A percentile compares a stretch with the other conserved stretches of the same genome.
phyloP scores from a whole-genome alignment of 2,113 vertebrate species.

The Antidorcas marsupialis region DNA sequence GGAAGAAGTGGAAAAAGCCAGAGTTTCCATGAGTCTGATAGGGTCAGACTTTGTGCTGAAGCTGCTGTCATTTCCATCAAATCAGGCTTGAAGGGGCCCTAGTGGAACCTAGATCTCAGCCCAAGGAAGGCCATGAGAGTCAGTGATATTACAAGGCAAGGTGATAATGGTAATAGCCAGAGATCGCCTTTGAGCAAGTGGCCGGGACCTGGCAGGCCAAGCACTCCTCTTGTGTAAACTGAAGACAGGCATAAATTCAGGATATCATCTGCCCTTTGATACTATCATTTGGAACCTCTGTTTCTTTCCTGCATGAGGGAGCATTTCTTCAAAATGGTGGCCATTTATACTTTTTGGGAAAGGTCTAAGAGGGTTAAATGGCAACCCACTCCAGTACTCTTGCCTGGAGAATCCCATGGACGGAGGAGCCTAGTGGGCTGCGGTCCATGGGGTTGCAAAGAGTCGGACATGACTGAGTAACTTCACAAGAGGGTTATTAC shows the following conservation, averaged over 20 bases:
- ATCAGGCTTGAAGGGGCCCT: neutral
- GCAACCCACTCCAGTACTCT: no score
- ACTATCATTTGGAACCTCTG: neutral
- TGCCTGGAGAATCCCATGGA: no score
- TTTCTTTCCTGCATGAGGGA: neutral
- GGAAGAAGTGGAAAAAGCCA: neutral
- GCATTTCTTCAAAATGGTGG: neutral
- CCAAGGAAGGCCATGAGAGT: neutral
- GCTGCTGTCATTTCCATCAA: neutral
- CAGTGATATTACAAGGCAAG: neutral
- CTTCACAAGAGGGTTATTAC: neutral
- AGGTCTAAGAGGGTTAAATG: neutral
- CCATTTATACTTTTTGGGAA: neutral
- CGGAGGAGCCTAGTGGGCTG: no score
- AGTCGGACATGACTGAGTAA: accelerated
- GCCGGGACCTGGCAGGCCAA: neutral
- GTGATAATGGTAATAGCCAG: neutral
- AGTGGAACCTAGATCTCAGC: neutral
- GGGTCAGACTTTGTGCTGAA: neutral
- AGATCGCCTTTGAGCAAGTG: neutral
- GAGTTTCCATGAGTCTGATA: neutral
- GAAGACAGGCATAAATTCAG: neutral
- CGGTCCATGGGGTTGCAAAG: no score
- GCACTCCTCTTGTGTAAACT: neutral
- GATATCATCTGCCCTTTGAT: neutral